Conservation (phyloP, 2,113 vertebrate genomes). For the Phaethon lepturus region DNA sequence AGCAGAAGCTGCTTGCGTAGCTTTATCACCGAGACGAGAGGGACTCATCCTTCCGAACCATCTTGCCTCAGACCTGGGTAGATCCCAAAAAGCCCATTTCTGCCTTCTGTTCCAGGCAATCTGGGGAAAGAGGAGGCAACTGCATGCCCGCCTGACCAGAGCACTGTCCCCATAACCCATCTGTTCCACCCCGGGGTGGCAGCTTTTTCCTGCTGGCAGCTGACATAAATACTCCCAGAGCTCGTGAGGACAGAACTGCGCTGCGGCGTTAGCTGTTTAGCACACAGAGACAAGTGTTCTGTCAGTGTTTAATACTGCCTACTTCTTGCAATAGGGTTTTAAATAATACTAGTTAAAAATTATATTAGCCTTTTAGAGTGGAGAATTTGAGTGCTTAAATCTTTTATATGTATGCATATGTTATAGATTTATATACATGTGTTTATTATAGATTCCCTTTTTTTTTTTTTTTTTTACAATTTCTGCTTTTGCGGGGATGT, state of each 20-base stretch:
- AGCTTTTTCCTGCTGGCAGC: not conserved
- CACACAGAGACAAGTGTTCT: not conserved
- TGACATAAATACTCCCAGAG: not conserved
- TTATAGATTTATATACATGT: not conserved
- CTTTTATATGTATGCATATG: not conserved
- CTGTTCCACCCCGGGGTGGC: not conserved
- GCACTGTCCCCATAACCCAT: not conserved
- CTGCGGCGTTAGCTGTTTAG: not conserved
- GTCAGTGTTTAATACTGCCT: not conserved
- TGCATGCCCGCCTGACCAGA: not conserved
- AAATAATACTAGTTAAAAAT: not conserved
- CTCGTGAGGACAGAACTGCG: not conserved
- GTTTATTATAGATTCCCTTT: not conserved
- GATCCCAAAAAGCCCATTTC: not conserved
- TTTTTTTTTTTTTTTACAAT: not conserved
- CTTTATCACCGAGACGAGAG: not conserved
- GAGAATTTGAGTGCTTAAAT: not conserved
- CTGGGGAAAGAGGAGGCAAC: not conserved
- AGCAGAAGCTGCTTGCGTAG: not conserved
- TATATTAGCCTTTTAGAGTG: not conserved
- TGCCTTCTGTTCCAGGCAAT: not conserved
- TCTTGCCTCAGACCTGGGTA: not conserved
- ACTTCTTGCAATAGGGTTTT: not conserved
- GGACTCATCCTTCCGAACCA: not conserved
- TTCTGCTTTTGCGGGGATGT: not conserved